Evolutionary conservation across 2,797 vertebrate species (phyloP), one percentile per base, ranked within the genome.

Genomic region (Channallabes apus): DNA sequence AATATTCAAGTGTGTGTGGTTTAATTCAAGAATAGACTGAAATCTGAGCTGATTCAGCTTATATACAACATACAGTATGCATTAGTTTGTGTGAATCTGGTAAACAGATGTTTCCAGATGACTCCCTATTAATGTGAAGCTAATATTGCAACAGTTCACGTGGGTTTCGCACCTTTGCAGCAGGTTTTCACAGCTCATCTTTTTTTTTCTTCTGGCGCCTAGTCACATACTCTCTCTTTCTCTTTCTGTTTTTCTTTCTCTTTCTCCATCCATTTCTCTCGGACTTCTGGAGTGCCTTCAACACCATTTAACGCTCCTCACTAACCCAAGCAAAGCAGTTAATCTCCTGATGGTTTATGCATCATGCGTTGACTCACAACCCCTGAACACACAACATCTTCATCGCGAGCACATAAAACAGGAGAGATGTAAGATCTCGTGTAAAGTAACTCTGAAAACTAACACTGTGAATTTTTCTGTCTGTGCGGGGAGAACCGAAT

Each of bases 241-340:
- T 83, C 56, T 82, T 67, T 84, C 80, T 73, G 65, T 68, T 68
- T 82, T 58, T 54, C 75, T 68, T 76, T 83, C 59, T 1, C 35
- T 27, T 41, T 80, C 41, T 83, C 20, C 15, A 14, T 77, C 18
- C 20, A 77, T 77, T 22, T 6, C 35, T 61, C 3, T 76, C 72
- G 18, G 73, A 32, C 17, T 24, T 6, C 17, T 78, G 32, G 20
- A 78, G 9, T 64, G 9, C 69, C 69, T 68, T 32, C 32, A 7
- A 29, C 6, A 27, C 54, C 14, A 62, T 85, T 84, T 78, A 14
- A 69, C 85, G 80, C 76, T 22, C 61, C 9, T 78, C 17, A 20
- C 32, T 68, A 54, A 82, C 72, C 41, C 20, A 61, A 81, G 27
- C 17, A 69, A 83, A 69, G 61, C 32, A 41, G 58, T 38, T 78